Evolutionary conservation across 2,888 invertebrate genomes (phyloP).

Genomic region (Charanyca ferruginea): DNA sequence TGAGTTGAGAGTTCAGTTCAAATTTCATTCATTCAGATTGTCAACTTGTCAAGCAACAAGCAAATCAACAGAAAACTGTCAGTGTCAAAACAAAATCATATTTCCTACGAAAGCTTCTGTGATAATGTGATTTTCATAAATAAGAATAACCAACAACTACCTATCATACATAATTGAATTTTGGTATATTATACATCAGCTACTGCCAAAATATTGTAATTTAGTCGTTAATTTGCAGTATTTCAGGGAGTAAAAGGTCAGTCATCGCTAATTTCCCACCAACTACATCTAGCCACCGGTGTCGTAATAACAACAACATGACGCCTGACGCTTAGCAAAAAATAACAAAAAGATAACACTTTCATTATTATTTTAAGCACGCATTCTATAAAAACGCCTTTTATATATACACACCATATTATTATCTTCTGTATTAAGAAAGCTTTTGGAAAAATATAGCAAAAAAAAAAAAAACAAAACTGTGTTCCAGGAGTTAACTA

Average conservation of each 20-base stretch:
- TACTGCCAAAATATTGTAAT: background rate
- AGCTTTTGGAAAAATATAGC: background rate
- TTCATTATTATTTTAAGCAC: background rate
- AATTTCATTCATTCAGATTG: no score
- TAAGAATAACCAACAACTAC: background rate
- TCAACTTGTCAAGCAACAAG: no score
- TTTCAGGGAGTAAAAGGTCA: slow-evolving; percentile 17
- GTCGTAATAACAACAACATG: slow-evolving; percentile 7
- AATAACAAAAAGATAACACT: background rate
- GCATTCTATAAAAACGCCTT: background rate
- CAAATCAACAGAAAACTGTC: no score
- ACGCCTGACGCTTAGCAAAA: slow-evolving; percentile 5
- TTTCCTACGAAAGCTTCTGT: background rate
- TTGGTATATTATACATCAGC: background rate
- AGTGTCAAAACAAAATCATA: background rate
- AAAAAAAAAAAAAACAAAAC: background rate
- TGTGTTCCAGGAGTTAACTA: slow-evolving; percentile 40
- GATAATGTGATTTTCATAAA: no score
- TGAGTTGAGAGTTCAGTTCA: no score
- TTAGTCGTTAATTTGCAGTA: background rate
- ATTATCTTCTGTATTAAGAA: background rate
- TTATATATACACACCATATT: no score
- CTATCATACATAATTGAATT: background rate
- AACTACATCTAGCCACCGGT: slow-evolving; percentile 14
- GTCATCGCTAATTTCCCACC: slow-evolving; percentile 2